These are phyloP conservation scores for Scomberomorus guttatus DNA, from an alignment of 2,797 vertebrate species.

Conservation along the genomic window DNA sequence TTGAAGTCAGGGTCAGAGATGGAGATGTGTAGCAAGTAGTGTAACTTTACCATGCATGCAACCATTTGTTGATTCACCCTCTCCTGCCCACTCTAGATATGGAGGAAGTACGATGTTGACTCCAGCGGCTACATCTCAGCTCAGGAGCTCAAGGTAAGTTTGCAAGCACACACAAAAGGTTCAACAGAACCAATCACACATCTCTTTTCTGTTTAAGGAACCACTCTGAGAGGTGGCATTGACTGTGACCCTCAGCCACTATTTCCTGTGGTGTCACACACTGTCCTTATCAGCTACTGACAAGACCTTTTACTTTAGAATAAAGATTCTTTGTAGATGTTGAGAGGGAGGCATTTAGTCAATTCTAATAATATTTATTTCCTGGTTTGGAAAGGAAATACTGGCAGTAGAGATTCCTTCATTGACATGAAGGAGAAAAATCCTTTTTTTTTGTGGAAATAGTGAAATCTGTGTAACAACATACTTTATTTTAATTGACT, in stretches of 20 bases:
- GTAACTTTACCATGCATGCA: background rate
- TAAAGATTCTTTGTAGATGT: background rate
- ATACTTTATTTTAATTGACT: background rate
- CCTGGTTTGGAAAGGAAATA: background rate
- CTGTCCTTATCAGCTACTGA: background rate
- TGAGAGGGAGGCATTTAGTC: too few relatives aligned
- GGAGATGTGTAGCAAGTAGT: too few relatives aligned
- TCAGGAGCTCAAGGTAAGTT: conserved; percentile 90
- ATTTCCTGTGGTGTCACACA: conserved; percentile 5
- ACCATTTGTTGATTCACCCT: background rate
- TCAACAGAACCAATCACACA: background rate
- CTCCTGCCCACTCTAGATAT: conserved; percentile 87
- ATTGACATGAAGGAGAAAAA: too few relatives aligned
- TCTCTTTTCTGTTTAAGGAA: background rate
- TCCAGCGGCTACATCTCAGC: conserved; percentile 96
- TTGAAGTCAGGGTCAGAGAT: too few relatives aligned
- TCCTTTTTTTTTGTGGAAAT: background rate
- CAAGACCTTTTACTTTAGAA: background rate
- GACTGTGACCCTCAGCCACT: background rate
- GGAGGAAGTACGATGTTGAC: conserved; percentile 95
- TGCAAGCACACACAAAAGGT: background rate
- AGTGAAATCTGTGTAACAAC: too few relatives aligned
- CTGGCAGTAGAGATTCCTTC: background rate
- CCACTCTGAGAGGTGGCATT: background rate
- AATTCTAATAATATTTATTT: background rate